A percentile compares a stretch with the other conserved stretches of the same genome.
phyloP scores from a whole-genome alignment of 2,888 invertebrate species.

The Aporophyla nigra region DNA sequence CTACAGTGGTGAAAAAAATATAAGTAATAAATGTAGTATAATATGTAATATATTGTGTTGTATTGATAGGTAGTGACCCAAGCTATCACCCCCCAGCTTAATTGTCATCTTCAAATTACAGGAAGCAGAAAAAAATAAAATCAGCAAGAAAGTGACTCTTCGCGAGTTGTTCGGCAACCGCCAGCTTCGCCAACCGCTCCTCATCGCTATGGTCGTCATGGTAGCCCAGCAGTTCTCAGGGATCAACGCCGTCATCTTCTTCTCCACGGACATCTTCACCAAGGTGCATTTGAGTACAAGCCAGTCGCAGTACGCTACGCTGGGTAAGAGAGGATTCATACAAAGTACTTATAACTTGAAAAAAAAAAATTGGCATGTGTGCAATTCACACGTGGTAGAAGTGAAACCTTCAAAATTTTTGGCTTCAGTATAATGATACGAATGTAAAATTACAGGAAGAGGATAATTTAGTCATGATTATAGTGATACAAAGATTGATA shows the following conservation, averaged over 20 bases:
- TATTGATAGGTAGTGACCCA: too few species aligned
- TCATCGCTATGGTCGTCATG: constrained; percentile 96
- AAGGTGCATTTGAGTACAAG: constrained; percentile 92
- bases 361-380: too few species aligned
- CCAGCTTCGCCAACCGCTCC: constrained; percentile 94
- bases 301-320: constrained; percentile 94
- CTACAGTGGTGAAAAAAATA: too few species aligned
- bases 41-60: too few species aligned
- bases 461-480: too few species aligned
- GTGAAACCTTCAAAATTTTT: too few species aligned
- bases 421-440: too few species aligned
- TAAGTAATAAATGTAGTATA: too few species aligned
- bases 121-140: constrained; percentile 91
- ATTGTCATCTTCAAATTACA: constrained; percentile 67
- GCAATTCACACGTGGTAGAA: too few species aligned
- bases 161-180: constrained; percentile 93
- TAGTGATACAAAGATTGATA: too few species aligned
- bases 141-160: constrained; percentile 91
- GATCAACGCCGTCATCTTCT: constrained; percentile 97
- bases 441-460: too few species aligned
- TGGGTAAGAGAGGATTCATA: constrained; percentile 80
- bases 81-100: too few species aligned
- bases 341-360: not conserved
- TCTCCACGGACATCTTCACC: constrained; percentile 95
- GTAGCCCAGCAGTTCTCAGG: constrained; percentile 97